Conservation (phyloP, 1,140 invertebrate genomes). For the Augochlora pura region DNA sequence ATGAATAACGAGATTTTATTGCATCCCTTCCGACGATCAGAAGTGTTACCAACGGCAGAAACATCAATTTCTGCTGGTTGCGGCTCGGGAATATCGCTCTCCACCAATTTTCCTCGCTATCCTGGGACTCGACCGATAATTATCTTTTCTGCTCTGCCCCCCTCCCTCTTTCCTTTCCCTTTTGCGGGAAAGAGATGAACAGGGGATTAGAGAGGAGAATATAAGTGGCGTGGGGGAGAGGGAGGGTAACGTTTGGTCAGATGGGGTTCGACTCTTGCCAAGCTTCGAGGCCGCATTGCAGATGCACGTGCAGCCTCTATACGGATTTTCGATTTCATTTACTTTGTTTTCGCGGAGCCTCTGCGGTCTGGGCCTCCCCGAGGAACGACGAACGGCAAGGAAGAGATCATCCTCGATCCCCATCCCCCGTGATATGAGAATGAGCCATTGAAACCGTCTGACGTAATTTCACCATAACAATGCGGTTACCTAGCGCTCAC, state of each 20-base stretch:
- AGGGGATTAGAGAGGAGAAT: neutral
- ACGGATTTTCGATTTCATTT: constrained; percentile 58
- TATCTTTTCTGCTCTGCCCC: constrained; percentile 50
- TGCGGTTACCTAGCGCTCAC: neutral
- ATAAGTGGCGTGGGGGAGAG: constrained; percentile 5
- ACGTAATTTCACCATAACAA: neutral
- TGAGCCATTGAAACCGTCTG: neutral
- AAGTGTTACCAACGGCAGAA: constrained; percentile 2
- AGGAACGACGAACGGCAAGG: neutral
- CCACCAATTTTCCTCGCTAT: constrained; percentile 35
- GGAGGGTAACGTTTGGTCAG: constrained; percentile 25
- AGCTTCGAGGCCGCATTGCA: constrained; percentile 70
- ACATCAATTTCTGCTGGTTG: constrained; percentile 20
- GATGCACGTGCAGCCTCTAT: constrained; percentile 64
- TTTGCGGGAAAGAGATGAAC: neutral
- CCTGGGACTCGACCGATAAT: constrained; percentile 58
- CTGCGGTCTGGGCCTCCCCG: neutral
- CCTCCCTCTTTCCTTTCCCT: neutral
- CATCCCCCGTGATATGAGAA: neutral
- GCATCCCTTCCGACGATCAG: neutral
- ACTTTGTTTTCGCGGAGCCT: constrained; percentile 36
- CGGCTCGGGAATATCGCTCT: neutral
- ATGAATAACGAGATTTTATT: neutral
- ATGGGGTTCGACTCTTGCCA: constrained; percentile 54
- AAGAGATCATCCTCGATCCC: neutral